Percentiles rank a stretch among this genome's conserved stretches.
phyloP scores from a whole-genome alignment of 2,797 vertebrate species.

The Esox masquinongy region DNA sequence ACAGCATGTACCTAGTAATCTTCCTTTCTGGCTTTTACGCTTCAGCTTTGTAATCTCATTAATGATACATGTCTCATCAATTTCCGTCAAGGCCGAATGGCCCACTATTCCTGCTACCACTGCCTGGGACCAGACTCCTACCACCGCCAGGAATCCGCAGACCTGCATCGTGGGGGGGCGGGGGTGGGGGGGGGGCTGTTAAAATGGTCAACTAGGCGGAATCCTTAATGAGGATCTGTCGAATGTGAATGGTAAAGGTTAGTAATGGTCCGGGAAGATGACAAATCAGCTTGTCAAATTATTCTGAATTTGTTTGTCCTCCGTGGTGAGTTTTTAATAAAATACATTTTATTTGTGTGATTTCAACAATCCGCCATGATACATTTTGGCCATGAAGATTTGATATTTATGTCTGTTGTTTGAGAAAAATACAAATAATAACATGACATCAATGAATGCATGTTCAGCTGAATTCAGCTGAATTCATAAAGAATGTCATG shows the following conservation, averaged over 20 bases:
- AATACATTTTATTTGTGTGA: not conserved
- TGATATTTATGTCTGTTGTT: too few species aligned
- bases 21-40: constrained; percentile 44
- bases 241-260: constrained; percentile 39
- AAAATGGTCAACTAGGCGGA: constrained; percentile 44
- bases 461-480: constrained; percentile 8
- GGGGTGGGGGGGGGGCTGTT: constrained; percentile 32
- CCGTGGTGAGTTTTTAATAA: not conserved
- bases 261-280: constrained; percentile 11
- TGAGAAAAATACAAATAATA: constrained; percentile 3
- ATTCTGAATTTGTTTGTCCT: not conserved
- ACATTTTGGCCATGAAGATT: too few species aligned
- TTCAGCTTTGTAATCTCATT: constrained; percentile 68
- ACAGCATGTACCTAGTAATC: constrained; percentile 57
- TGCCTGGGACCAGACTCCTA: constrained; percentile 42
- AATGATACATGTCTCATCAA: constrained; percentile 70
- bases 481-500: not conserved
- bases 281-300: not conserved
- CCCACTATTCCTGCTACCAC: constrained; percentile 49
- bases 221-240: constrained; percentile 60
- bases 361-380: not conserved
- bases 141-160: constrained; percentile 31
- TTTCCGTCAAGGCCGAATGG: constrained; percentile 62
- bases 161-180: constrained; percentile 44
- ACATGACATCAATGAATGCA: not conserved